phyloP scores from a whole-genome alignment of 2,113 vertebrate species.

The Syngnathoides biaculeatus region DNA sequence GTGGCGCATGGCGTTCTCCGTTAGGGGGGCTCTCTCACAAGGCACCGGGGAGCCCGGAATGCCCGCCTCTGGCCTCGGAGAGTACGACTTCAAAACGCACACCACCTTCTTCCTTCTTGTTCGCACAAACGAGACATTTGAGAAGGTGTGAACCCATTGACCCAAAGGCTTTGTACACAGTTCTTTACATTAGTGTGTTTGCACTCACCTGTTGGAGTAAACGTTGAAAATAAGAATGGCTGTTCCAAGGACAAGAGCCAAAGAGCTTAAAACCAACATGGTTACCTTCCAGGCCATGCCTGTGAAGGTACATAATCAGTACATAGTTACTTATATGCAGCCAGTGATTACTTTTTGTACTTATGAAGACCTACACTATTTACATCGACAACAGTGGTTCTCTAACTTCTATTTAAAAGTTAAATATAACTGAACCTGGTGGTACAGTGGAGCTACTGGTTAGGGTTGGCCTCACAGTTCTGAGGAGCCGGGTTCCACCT shows the following conservation, averaged over 20 bases:
- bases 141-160: neutral
- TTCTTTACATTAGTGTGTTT: constrained; percentile 1
- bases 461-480: no score
- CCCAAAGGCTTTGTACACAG: neutral
- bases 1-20: constrained; percentile 56
- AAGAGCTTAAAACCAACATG: constrained; percentile 81
- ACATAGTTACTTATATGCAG: neutral
- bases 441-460: no score
- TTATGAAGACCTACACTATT: neutral
- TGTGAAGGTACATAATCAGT: constrained; percentile 36
- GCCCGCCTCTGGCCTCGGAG: constrained; percentile 48
- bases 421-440: no score
- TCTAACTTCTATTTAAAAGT: no score
- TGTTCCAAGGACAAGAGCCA: constrained; percentile 80
- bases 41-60: constrained; percentile 64
- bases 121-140: neutral
- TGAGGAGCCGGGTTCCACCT: no score
- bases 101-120: constrained; percentile 78
- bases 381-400: neutral
- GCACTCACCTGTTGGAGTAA: constrained; percentile 80
- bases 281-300: constrained; percentile 83
- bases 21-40: constrained; percentile 68
- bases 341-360: neutral
- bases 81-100: constrained; percentile 73
- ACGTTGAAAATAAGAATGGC: constrained; percentile 80